These are phyloP conservation scores for Caenorhabditis uteleia DNA, from an alignment of 2,888 invertebrate species.

Conservation along the genomic window DNA sequence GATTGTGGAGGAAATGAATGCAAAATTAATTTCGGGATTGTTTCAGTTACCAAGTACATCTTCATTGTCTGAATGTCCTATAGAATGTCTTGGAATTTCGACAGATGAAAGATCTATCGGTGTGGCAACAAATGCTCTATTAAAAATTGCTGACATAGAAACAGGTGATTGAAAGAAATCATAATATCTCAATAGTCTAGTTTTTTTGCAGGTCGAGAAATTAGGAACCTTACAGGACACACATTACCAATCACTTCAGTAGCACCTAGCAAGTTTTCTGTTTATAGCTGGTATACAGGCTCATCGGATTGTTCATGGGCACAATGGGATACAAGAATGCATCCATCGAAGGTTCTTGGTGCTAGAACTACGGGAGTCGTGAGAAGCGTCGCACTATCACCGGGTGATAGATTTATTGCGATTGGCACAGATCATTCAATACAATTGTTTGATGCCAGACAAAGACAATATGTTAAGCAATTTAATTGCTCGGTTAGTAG, in stretches of 20 bases:
- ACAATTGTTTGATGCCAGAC: constrained; percentile 33
- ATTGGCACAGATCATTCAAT: constrained; percentile 33
- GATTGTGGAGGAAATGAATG: background rate
- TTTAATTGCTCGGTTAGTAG: constrained; percentile 33
- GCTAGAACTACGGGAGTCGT: constrained; percentile 12
- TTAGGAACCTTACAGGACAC: constrained; percentile 28
- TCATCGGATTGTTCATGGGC: constrained; percentile 25
- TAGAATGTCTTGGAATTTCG: constrained; percentile 24
- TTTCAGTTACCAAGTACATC: constrained; percentile 38
- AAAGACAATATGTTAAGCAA: constrained; percentile 23
- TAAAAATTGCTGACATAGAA: constrained; percentile 29
- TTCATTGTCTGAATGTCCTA: constrained; percentile 21
- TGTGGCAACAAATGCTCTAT: constrained; percentile 25
- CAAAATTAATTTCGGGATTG: background rate
- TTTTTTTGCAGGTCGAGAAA: constrained; percentile 13
- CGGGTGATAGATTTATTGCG: constrained; percentile 28
- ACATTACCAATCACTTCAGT: constrained; percentile 21
- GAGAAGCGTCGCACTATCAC: constrained; percentile 29
- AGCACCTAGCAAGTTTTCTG: constrained; percentile 29
- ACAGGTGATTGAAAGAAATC: constrained; percentile 9
- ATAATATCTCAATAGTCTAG: too few relatives aligned
- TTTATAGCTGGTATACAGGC: constrained; percentile 37
- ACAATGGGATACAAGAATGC: constrained; percentile 37
- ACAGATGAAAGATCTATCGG: constrained; percentile 36
- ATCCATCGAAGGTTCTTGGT: constrained; percentile 23